phyloP scores from a whole-genome alignment of 2,888 invertebrate species.

The Cantharis flavilabris region DNA sequence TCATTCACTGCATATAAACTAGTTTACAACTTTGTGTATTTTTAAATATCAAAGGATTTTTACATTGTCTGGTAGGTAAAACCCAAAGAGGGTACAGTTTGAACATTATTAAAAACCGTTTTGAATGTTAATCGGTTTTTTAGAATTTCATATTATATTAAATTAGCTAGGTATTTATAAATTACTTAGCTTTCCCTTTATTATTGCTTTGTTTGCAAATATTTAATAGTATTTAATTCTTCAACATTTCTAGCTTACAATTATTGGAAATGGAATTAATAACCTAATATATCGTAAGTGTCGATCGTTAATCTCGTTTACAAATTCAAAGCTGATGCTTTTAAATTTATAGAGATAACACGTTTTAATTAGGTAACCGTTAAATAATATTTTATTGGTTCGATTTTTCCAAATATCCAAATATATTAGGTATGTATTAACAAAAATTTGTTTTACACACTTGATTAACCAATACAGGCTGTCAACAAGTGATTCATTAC shows the following conservation, averaged over 20 bases:
- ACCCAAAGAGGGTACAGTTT: not conserved
- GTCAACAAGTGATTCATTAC: constrained; percentile 8
- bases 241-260: not conserved
- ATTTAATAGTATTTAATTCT: not conserved
- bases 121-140: not conserved
- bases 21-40: not conserved
- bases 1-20: not conserved
- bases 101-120: not conserved
- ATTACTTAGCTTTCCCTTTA: not conserved
- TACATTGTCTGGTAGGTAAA: not conserved
- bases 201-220: not conserved
- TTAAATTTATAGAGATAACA: not conserved
- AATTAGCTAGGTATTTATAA: not conserved
- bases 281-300: not conserved
- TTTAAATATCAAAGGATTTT: not conserved
- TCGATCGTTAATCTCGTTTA: not conserved
- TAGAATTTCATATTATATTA: not conserved
- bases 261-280: not conserved
- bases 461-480: not conserved
- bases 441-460: not conserved
- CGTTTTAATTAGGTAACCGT: not conserved
- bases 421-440: not conserved
- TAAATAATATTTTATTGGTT: not conserved
- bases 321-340: not conserved
- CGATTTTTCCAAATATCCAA: not conserved